phyloP scores from a whole-genome alignment of 2,113 vertebrate genomes.

The Plecturocebus donacophilus region DNA sequence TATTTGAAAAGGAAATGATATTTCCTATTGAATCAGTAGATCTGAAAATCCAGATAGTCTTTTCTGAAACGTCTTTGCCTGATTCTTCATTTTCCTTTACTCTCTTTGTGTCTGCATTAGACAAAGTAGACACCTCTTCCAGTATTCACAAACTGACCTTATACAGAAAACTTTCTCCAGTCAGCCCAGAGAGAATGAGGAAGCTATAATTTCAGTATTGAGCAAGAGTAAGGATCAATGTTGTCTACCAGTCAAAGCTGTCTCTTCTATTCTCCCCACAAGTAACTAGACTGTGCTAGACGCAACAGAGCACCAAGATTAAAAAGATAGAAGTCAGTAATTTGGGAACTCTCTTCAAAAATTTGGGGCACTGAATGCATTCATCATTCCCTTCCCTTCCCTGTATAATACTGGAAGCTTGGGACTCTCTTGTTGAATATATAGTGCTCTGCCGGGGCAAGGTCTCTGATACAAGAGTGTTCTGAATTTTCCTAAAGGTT shows the following conservation, averaged over 20 bases:
- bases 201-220: not conserved
- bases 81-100: not conserved
- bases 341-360: not conserved
- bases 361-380: not conserved
- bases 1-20: not conserved
- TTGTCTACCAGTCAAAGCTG: not conserved
- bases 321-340: not conserved
- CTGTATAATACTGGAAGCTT: not conserved
- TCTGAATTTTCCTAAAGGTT: not conserved
- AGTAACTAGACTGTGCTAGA: not conserved
- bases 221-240: not conserved
- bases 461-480: not conserved
- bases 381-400: not conserved
- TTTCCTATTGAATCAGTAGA: not conserved
- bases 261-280: not conserved
- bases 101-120: not conserved
- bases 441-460: not conserved
- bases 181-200: not conserved
- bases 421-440: not conserved
- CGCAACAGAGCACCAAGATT: not conserved
- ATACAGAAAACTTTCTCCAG: not conserved
- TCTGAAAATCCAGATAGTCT: not conserved
- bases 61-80: not conserved
- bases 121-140: not conserved
- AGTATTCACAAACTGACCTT: not conserved